Conservation (phyloP, 2,888 invertebrate genomes). For the Himalopsyche anomala region DNA sequence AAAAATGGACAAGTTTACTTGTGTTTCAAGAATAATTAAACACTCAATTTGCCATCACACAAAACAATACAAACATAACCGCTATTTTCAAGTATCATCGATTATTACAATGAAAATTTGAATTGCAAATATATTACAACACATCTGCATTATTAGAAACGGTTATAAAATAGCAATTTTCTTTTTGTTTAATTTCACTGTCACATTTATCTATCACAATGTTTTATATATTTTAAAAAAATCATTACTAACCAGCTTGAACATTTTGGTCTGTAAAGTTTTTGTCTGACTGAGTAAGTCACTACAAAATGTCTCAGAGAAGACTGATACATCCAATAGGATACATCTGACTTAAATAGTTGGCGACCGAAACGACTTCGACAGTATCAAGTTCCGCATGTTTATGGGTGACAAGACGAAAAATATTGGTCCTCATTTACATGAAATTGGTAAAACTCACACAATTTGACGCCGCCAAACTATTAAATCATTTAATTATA, state of each 20-base stretch:
- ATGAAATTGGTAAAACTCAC: conserved; percentile 33
- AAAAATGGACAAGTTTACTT: too few species aligned
- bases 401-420: conserved; percentile 19
- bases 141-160: too few species aligned
- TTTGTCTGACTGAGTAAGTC: conserved; percentile 66
- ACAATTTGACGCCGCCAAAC: conserved; percentile 8
- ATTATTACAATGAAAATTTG: too few species aligned
- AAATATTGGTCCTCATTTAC: conserved; percentile 28
- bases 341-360: conserved; percentile 58
- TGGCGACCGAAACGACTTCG: conserved; percentile 8
- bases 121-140: too few species aligned
- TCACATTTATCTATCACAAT: too few species aligned
- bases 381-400: not conserved
- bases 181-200: too few species aligned
- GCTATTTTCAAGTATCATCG: not conserved
- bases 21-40: too few species aligned
- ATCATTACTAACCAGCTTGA: conserved; percentile 77
- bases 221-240: not conserved
- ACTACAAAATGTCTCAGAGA: conserved; percentile 65
- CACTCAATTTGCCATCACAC: not conserved
- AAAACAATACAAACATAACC: not conserved
- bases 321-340: conserved; percentile 60
- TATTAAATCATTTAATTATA: not conserved
- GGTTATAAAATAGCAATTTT: too few species aligned
- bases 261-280: conserved; percentile 74